Percentiles rank a stretch among this genome's conserved stretches.
Evolutionary conservation across 1,140 invertebrate species (phyloP).

Genomic region (Heliconius congener): DNA sequence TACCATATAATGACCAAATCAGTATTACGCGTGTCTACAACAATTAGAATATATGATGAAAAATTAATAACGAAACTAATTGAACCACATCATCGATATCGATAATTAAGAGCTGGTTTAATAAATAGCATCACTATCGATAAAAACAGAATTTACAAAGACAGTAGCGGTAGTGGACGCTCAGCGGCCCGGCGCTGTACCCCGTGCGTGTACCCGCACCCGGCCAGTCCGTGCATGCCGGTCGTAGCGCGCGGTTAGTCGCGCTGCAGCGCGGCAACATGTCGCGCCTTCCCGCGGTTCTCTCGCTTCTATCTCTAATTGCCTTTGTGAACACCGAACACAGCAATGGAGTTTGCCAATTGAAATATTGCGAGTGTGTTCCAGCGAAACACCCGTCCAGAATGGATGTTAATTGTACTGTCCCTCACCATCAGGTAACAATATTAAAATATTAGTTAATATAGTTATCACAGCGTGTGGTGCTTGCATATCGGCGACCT

Average conservation of each 20-base stretch:
- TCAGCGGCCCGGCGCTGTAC: slow-evolving; percentile 37
- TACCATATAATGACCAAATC: slow-evolving; percentile 28
- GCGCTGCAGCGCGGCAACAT: slow-evolving; percentile 64
- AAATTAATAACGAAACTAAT: slow-evolving; percentile 43
- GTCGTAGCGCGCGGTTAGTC: slow-evolving; percentile 57
- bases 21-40: slow-evolving; percentile 22
- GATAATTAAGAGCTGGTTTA: slow-evolving; percentile 54
- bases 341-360: slow-evolving; percentile 78
- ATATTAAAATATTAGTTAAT: slow-evolving; percentile 24
- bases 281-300: slow-evolving; percentile 61
- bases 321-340: slow-evolving; percentile 45
- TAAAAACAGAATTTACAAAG: slow-evolving; percentile 34
- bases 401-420: slow-evolving; percentile 85
- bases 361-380: slow-evolving; percentile 83
- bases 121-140: slow-evolving; percentile 56
- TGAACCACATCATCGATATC: slow-evolving; percentile 60
- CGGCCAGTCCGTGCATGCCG: slow-evolving; percentile 65
- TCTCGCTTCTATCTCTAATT: slow-evolving; percentile 53
- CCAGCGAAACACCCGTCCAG: slow-evolving; percentile 80
- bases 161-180: slow-evolving; percentile 26
- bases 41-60: slow-evolving; percentile 37
- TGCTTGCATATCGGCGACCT: slow-evolving; percentile 3
- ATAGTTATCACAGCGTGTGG: slow-evolving; percentile 27
- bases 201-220: slow-evolving; percentile 16
- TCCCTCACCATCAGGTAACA: slow-evolving; percentile 82